Evolutionary conservation across 1,140 invertebrate genomes (phyloP).

Genomic region (Drosophila varians): DNA sequence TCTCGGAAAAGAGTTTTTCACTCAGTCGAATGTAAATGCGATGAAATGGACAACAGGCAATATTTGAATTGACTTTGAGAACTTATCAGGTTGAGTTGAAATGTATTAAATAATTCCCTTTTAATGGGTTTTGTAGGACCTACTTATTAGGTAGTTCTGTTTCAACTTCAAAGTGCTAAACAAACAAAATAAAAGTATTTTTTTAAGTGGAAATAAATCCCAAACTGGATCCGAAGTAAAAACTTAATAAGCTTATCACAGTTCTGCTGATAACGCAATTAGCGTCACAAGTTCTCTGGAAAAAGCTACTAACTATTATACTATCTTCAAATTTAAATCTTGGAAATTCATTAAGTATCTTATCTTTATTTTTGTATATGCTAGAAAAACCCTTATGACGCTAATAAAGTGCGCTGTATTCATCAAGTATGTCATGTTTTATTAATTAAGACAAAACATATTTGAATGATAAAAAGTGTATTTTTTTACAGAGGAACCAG

Average conservation of each 20-base stretch:
- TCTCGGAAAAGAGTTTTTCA: not conserved
- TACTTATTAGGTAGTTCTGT: not conserved
- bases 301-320: not conserved
- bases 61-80: constrained; percentile 3
- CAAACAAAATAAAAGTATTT: not conserved
- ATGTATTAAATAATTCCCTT: too few species aligned
- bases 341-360: not conserved
- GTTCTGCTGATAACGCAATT: constrained; percentile 16
- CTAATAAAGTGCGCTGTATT: not conserved
- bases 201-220: not conserved
- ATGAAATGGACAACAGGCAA: constrained; percentile 1
- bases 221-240: not conserved
- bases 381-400: not conserved
- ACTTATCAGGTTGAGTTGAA: too few species aligned
- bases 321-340: not conserved
- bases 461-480: not conserved
- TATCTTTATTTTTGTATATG: not conserved
- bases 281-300: not conserved
- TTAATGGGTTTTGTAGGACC: too few species aligned
- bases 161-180: not conserved
- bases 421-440: not conserved
- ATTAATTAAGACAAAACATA: not conserved
- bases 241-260: not conserved
- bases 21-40: constrained; percentile 9
- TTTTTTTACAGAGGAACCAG: not conserved